Evolutionary conservation across 2,113 vertebrate genomes (phyloP), one percentile per base, ranked within the genome.

Genomic region (Pontoporia blainvillei): DNA sequence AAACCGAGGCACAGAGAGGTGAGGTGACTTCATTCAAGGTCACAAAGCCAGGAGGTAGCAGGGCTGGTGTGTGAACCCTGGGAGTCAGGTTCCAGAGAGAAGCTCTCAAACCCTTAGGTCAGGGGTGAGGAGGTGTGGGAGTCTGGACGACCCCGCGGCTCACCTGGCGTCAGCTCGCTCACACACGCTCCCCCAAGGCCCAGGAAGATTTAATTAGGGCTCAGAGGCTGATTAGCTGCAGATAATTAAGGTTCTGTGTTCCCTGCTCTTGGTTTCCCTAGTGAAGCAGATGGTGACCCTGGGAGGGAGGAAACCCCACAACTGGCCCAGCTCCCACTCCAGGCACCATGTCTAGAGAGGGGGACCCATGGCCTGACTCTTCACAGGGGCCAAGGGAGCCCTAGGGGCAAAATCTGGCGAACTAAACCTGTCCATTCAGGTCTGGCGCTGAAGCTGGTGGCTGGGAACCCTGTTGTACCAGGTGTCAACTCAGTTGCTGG

Each of bases 191-290:
- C 59, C 82, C 67, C 21, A 8, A 39, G 85, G 62, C 93, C 73
- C 86, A 39, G 57, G 84, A 95, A 78, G 49, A 54, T 83, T 95
- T 97, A 95, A 97, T 97, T 97, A 96, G 94, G 64, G 71, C 71
- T 95, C 86, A 93, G 91, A 82, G 20, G 49, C 97, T 78, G 44
- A 64, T 46, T 46, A 91, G 57, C 71, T 27, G 59, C 97, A 89
- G 96, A 52, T 97, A 95, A 96, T 96, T 96, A 96, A 97, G 91
- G 69, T 73, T 92, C 52, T 85, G 75, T 66, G n/a, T 86, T 72
- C 76, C 78, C 44, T 49, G 20, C 67, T 78, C 52, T 69, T 59
- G 18, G n/a, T 72, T 96, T 95, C 78, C 67, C 95, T 62, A 39
- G 49, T 36, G 91, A 71, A 83, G 82, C 97, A 97, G 96, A 96